Evolutionary conservation across 2,113 vertebrate genomes (phyloP).

Genomic region (Todiramphus saurophagus): DNA sequence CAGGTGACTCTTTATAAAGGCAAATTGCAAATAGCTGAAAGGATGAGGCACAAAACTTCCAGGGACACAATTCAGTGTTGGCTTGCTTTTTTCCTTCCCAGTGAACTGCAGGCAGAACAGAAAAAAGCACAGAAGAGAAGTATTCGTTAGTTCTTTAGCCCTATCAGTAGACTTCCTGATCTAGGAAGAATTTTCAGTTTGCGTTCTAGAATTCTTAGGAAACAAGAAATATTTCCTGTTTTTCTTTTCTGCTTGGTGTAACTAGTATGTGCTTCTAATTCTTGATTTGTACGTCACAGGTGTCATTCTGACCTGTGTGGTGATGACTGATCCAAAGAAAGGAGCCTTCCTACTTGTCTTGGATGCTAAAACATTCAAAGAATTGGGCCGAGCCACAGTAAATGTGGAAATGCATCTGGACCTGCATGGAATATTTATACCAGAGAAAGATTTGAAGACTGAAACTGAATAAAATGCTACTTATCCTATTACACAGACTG

Average conservation of each 20-base stretch:
- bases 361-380: slow-evolving; percentile 87
- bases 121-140: neutral
- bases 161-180: neutral
- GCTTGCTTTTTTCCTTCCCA: neutral
- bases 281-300: slow-evolving; percentile 72
- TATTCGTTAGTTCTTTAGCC: neutral
- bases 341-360: slow-evolving; percentile 84
- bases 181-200: neutral
- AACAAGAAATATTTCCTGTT: neutral
- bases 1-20: neutral
- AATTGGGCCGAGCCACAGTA: slow-evolving; percentile 82
- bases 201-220: neutral
- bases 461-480: neutral
- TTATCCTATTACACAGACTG: neutral
- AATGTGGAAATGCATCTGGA: slow-evolving; percentile 79
- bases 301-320: slow-evolving; percentile 79
- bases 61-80: neutral
- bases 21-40: neutral
- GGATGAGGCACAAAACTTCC: neutral
- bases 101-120: neutral
- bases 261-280: neutral
- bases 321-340: slow-evolving; percentile 76
- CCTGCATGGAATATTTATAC: slow-evolving; percentile 90
- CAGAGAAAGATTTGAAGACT: slow-evolving; percentile 40
- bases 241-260: neutral